These are phyloP conservation scores for Gerris buenoi DNA, from an alignment of 1,140 invertebrate species.

Conservation along the genomic window DNA sequence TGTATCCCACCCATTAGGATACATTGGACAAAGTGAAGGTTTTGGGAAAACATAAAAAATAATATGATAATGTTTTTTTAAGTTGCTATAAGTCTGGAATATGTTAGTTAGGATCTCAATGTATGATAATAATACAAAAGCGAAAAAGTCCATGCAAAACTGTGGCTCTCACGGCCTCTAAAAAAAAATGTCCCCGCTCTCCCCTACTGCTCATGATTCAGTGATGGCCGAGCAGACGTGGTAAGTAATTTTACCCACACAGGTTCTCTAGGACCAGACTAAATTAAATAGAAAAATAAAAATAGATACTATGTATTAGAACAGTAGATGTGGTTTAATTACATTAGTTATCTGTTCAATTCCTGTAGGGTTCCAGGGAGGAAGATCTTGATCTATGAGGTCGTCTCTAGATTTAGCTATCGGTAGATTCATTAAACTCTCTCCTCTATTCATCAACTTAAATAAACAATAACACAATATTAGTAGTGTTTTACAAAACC, in stretches of 20 bases:
- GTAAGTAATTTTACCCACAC: neutral
- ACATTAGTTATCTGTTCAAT: neutral
- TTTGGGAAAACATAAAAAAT: too few relatives aligned
- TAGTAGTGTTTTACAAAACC: neutral
- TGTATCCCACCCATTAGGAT: too few relatives aligned
- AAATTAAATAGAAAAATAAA: neutral
- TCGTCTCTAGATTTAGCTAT: neutral
- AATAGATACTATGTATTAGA: neutral
- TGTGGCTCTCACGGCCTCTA: too few relatives aligned
- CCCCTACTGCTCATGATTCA: too few relatives aligned
- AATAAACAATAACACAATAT: neutral
- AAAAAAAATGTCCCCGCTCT: too few relatives aligned
- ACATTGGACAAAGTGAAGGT: too few relatives aligned
- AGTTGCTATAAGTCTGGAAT: too few relatives aligned
- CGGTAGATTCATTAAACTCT: neutral
- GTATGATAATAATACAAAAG: neutral
- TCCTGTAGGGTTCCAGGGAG: neutral
- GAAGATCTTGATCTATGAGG: neutral
- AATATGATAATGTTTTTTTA: too few relatives aligned
- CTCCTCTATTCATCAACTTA: neutral
- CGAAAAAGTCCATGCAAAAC: neutral
- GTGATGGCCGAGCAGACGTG: too few relatives aligned
- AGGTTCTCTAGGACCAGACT: neutral
- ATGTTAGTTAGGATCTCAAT: too few relatives aligned
- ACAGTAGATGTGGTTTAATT: too few relatives aligned